A percentile compares a stretch with the other conserved stretches of the same genome.
Evolutionary conservation across 2,797 vertebrate genomes (phyloP).

Genomic region (Bradypodion pumilum): DNA sequence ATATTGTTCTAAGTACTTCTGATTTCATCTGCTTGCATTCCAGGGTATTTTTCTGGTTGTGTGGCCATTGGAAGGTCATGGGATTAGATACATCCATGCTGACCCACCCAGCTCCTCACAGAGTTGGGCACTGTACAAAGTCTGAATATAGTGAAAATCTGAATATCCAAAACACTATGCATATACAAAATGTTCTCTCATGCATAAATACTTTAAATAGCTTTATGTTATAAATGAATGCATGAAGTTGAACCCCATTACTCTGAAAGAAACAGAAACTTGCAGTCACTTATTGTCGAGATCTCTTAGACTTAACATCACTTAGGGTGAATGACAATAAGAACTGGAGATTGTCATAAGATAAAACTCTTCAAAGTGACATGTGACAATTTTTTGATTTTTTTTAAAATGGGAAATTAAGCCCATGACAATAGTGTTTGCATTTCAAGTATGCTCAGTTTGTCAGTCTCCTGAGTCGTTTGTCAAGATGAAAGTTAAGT

Average conservation of each 20-base stretch:
- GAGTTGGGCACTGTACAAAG: background rate
- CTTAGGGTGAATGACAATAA: background rate
- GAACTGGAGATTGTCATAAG: background rate
- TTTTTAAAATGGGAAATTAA: background rate
- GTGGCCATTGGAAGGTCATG: too few relatives aligned
- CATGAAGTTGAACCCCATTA: conserved; percentile 16
- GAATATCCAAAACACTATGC: background rate
- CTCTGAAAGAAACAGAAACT: conserved; percentile 6
- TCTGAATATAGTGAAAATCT: background rate
- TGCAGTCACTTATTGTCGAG: background rate
- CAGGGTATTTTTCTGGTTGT: too few relatives aligned
- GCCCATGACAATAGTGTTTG: background rate
- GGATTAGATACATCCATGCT: too few relatives aligned
- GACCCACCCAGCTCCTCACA: too few relatives aligned
- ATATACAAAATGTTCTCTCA: background rate
- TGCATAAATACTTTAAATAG: background rate
- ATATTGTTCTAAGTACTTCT: too few relatives aligned
- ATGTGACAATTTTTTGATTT: background rate
- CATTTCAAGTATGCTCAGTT: background rate
- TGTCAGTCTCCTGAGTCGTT: background rate
- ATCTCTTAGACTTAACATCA: background rate
- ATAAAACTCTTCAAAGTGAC: background rate
- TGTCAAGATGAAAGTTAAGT: background rate
- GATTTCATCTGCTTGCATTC: too few relatives aligned
- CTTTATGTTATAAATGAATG: background rate